Evolutionary conservation across 2,888 invertebrate species (phyloP), one percentile per base, ranked within the genome.

Genomic region (Amblyteles armatorius): DNA sequence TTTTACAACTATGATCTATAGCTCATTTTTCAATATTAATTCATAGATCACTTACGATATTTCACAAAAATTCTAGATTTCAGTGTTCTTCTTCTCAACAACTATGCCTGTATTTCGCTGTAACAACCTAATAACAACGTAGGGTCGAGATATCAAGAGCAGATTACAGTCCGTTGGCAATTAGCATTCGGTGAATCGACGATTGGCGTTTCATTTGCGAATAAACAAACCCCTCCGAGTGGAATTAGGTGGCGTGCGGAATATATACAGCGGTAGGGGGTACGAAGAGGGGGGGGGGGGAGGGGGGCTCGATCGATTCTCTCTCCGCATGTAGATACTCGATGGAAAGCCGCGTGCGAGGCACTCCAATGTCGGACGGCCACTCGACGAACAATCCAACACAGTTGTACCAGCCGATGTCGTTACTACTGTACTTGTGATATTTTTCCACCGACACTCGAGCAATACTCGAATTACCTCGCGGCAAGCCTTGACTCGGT

Each of bases 171-270:
- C 16, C 40, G 57, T 19, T 67, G 74, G 67, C 57, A 82, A 84
- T 82, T 82, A 79, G 69, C 77, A 78, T 69, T 68, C 55, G 55
- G 57, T 78, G 78, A 81, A 84, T 80, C 67, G 78, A 63, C 73
- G 36, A 36, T 67, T 60, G 69, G 73, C 52, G 82, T 82, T 82
- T 79, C 63, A 79, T 82, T 71, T 74, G 81, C 36, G 65, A 76
- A 57, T 76, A 76, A 82, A 79, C 79, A 82, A 85, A 82, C 57
- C 81, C 74, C 60, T 85, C 74, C 36, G 76, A 82, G 69, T 74
- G 74, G 71, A 79, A 76, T 65, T 76, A 76, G 65, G 50, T 7
- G 60, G 57, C 26, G 57, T 22, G 57, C 16, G 57, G 57, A 26
- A 26, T 57, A 57, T 11, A 57, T 19, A 26, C 11, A 44, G 44